A percentile compares a stretch with the other conserved stretches of the same genome.
Evolutionary conservation across 2,797 vertebrate species (phyloP).

Genomic region (Periparus ater): DNA sequence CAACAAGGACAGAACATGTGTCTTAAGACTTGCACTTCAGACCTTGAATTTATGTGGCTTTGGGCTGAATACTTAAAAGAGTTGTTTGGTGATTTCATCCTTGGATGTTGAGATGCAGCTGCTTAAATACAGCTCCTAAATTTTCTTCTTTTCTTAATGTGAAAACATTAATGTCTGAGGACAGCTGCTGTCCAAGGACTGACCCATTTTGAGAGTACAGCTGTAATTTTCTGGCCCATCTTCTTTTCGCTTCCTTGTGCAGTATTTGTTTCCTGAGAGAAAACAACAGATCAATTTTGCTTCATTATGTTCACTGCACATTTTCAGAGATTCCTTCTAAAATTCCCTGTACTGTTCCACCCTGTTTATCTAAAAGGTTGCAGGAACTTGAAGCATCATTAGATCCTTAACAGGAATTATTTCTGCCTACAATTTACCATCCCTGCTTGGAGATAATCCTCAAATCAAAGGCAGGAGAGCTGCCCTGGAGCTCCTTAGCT

Average conservation of each 20-base stretch:
- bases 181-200: background rate
- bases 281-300: slow-evolving; percentile 30
- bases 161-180: background rate
- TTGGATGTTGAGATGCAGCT: background rate
- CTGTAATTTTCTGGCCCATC: background rate
- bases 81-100: background rate
- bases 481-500: slow-evolving; percentile 30
- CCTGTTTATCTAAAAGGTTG: slow-evolving; percentile 1
- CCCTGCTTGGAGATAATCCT: slow-evolving; percentile 6
- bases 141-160: background rate
- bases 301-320: background rate
- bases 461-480: slow-evolving; percentile 19
- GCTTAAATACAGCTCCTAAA: background rate
- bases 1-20: background rate
- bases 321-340: background rate
- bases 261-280: slow-evolving; percentile 4
- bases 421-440: background rate
- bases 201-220: background rate
- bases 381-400: slow-evolving; percentile 32
- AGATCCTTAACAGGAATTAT: background rate
- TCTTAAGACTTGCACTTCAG: background rate
- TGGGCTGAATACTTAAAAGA: background rate
- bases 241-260: background rate
- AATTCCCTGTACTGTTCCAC: background rate
- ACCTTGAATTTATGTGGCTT: background rate